Base-by-base conservation (phyloP, 2,888 invertebrate species). In the Heteromurus nitidus region DNA sequence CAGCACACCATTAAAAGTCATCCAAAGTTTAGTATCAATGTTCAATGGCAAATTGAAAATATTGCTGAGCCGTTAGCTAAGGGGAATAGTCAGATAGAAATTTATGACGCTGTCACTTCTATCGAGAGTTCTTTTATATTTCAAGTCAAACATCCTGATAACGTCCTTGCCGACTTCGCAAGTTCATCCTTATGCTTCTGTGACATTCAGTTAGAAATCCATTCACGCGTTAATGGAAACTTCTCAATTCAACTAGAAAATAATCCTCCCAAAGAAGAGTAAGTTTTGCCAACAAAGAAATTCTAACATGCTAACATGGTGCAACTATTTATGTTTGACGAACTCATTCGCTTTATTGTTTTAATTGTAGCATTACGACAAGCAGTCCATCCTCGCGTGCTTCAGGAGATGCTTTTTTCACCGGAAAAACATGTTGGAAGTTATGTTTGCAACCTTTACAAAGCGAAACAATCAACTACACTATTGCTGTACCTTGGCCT, bases 391-490 rank as follows among this genome's bases (percentile, higher is more conserved):
- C 73, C 0, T 26, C 50, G 11, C 58, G 73, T 9, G 73, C 77
- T 2, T 82, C 77, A 1, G 82, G 82, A 26, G 82, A 85, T 47
- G 72, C 86, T 22, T 84, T 74, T 50, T 76, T 86, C 22, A 42
- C 79, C 1, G 87, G 87, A 5, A 82, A 86, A 81, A 85, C 84
- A 20, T 82, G 72, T 24, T 86, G 86, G 86, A 73, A 36, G 22
- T 62, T 86, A 20, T 55, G 84, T 22, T 36, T 80, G 2, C 55
- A 60, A 16, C 76, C 80, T 36, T 36, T 77, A 30, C 31, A 80
- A 31, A 79, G 64, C 18, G 18, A 82, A 73, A 76, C 36, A 28
- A 53, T 87, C 13, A 68, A 68, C 9, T 87, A 82, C 75, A 82
- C 70, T 13, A 75, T 85, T 1, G 82, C 81, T 13, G 50, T 87